A percentile compares a stretch with the other conserved stretches of the same genome.
phyloP scores from a whole-genome alignment of 1,140 invertebrate genomes.

The Listronotus bonariensis region DNA sequence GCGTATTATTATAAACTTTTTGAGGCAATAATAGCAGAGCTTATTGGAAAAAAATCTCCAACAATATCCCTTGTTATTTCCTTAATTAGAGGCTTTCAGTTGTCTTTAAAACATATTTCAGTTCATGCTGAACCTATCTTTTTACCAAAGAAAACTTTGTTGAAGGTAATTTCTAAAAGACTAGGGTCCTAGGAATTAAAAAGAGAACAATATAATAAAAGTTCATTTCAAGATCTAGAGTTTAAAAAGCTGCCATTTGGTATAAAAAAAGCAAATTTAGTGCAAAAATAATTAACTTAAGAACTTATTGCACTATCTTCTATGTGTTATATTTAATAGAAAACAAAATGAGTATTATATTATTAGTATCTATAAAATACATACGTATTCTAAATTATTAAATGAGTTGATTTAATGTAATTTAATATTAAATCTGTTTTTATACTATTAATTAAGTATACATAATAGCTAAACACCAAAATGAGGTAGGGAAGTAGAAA shows the following conservation, averaged over 20 bases:
- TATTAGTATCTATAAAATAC: too few relatives aligned
- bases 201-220: conserved; percentile 43
- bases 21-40: too few relatives aligned
- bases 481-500: too few relatives aligned
- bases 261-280: conserved; percentile 44
- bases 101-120: conserved; percentile 28
- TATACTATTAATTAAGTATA: too few relatives aligned
- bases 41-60: conserved; percentile 44
- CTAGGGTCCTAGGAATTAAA: conserved; percentile 41
- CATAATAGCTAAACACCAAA: too few relatives aligned
- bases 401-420: too few relatives aligned
- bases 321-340: too few relatives aligned
- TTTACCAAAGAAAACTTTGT: conserved; percentile 7
- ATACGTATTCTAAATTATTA: too few relatives aligned
- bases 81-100: conserved; percentile 44
- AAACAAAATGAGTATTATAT: too few relatives aligned
- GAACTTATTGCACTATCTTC: conserved; percentile 34
- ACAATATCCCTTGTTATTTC: conserved; percentile 46
- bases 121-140: conserved; percentile 1
- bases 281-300: conserved; percentile 42
- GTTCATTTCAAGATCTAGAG: conserved; percentile 48
- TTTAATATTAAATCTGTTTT: too few relatives aligned
- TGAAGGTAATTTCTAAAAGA: conserved; percentile 16
- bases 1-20: too few relatives aligned
- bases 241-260: conserved; percentile 49